Base-by-base conservation (phyloP, 2,113 vertebrate species). In the Cephalopholis sonnerati region DNA sequence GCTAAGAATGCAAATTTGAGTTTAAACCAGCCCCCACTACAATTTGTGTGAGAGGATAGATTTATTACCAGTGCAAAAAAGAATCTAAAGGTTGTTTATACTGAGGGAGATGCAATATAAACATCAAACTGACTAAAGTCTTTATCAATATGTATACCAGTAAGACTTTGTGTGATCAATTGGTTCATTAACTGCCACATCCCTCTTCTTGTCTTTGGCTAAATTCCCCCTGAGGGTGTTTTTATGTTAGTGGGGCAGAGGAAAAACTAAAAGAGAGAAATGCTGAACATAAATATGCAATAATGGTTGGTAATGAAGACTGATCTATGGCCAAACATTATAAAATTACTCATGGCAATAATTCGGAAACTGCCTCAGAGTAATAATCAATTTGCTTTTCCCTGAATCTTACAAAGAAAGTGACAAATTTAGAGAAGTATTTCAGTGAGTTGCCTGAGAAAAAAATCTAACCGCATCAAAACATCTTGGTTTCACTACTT, bases 61-160 rank as follows among this genome's bases (percentile, higher is more conserved):
- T 65, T 29, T 32, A 9, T 16, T 2, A 2, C 25, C 3, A 29
- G 53, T n/a, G n/a, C 15, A 25, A 54, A 44, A 29, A 51, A 46
- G 1, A 41, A 22, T 16, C 55, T 44, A 44, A 44, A 44, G 11
- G 41, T 44, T 44, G 11, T 9, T 44, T 44, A 44, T 44, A 44
- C 41, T 44, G 41, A 44, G 41, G 41, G 41, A 44, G 8, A 44
- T 12, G 41, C 8, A 44, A 44, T 44, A 44, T 44, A 9, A 44
- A 44, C 41, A 72, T 75, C 67, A 73, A 57, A 76, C 32, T 20
- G 41, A 54, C 39, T 27, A 17, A 59, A 63, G 78, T 74, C 62
- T 32, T 58, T 75, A 59, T 74, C 63, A 59, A 75, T 79, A 70
- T 81, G 85, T 81, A 69, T 53, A 78, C 41, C 69, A 85, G n/a